Percentiles rank a stretch among this genome's conserved stretches.
These are phyloP conservation scores for Urocynchramus pylzowi DNA, from an alignment of 2,113 vertebrate species.

Conservation along the genomic window DNA sequence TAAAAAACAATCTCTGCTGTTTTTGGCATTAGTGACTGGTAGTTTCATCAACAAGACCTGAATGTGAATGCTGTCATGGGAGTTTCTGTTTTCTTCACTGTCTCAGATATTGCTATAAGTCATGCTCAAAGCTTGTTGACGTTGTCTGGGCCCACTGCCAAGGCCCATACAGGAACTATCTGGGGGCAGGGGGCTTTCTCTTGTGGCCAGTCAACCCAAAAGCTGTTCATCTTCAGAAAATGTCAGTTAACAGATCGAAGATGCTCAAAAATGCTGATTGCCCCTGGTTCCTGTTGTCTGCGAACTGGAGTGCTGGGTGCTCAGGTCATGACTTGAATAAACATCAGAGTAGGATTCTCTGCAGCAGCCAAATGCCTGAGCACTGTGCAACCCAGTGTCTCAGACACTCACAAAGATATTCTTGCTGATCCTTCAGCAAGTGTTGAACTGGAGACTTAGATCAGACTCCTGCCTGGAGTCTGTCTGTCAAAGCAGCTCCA, in stretches of 20 bases:
- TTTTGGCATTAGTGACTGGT: conserved; percentile 7
- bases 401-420: neutral
- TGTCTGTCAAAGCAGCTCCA: neutral
- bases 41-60: conserved; percentile 32
- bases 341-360: neutral
- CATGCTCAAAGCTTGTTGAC: neutral
- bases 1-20: neutral
- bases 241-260: conserved; percentile 5
- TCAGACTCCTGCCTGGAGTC: neutral
- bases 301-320: neutral
- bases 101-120: neutral
- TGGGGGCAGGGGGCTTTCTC: neutral
- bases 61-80: conserved; percentile 25
- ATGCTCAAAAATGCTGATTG: neutral
- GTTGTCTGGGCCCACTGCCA: conserved; percentile 7
- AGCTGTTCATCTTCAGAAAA: conserved; percentile 23
- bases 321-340: neutral
- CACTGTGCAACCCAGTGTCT: neutral
- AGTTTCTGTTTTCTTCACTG: neutral
- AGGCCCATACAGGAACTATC: neutral
- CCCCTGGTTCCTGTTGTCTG: neutral
- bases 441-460: neutral
- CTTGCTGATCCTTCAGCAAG: neutral
- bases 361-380: neutral
- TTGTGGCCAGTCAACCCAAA: neutral